These are phyloP conservation scores for Hydractinia echinata DNA, from an alignment of 30 jellyfish, hydroid and myxozoan species.

Conservation along the genomic window DNA sequence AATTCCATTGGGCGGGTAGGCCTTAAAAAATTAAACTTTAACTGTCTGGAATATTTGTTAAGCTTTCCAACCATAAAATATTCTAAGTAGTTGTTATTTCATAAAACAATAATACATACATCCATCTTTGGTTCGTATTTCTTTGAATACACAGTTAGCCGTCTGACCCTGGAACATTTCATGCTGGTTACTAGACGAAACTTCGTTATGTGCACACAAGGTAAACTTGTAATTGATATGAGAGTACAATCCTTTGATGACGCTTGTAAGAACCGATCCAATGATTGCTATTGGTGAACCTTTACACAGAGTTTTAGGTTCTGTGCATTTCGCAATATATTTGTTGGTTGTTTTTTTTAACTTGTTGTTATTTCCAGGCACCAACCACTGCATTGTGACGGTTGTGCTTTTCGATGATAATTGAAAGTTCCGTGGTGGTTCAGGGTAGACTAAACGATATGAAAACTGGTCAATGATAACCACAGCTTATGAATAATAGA, in stretches of 20 bases:
- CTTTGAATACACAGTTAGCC: not conserved
- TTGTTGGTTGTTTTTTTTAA: not conserved
- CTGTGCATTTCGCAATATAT: not conserved
- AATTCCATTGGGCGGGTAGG: not conserved
- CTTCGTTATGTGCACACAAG: constrained; percentile 10
- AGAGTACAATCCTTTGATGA: not conserved
- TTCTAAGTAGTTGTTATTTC: too few relatives aligned
- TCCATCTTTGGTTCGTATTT: not conserved
- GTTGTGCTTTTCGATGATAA: not conserved
- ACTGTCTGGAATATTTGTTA: too few relatives aligned
- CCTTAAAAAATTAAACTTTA: too few relatives aligned
- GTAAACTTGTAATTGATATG: not conserved
- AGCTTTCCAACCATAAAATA: too few relatives aligned
- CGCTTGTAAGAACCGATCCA: not conserved
- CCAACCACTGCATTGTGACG: not conserved
- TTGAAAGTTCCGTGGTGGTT: not conserved
- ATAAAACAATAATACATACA: not conserved
- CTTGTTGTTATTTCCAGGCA: constrained; percentile 1
- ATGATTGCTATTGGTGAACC: not conserved
- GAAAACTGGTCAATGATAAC: not conserved
- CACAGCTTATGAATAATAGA: too few relatives aligned
- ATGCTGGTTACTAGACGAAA: not conserved
- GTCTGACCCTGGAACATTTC: not conserved
- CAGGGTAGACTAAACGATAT: not conserved
- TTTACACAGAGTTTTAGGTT: not conserved